phyloP scores from a whole-genome alignment of 2,888 invertebrate species.

The Iselma pallidipennis region DNA sequence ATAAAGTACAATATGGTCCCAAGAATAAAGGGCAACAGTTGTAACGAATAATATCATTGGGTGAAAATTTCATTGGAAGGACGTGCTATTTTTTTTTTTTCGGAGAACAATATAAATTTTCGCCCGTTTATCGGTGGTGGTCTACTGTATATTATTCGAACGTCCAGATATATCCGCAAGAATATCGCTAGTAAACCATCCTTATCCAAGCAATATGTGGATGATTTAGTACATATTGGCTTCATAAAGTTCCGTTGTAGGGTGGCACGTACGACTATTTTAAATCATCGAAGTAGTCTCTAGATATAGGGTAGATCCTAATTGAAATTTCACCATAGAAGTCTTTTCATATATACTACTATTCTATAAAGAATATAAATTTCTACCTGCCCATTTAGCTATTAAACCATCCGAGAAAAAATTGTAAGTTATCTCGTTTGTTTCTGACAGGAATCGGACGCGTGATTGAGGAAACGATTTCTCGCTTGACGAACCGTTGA shows the following conservation, averaged over 20 bases:
- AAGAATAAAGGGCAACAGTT: not conserved
- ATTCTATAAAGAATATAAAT: not conserved
- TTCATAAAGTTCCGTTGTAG: constrained; percentile 31
- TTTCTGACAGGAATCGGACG: constrained; percentile 1
- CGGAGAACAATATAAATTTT: constrained; percentile 14
- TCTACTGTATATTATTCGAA: not conserved
- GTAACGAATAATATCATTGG: not conserved
- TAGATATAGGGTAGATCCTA: constrained; percentile 5
- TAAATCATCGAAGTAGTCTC: constrained; percentile 23
- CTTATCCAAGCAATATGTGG: constrained; percentile 36
- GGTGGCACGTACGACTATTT: constrained; percentile 16
- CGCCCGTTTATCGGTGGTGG: constrained; percentile 1
- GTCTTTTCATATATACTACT: not conserved
- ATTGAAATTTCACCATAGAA: not conserved
- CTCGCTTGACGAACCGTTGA: constrained; percentile 4
- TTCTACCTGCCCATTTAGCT: not conserved
- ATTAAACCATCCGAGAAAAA: not conserved
- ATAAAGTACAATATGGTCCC: not conserved
- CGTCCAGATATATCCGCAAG: too few species aligned
- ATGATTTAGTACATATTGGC: constrained; percentile 36
- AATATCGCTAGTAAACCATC: constrained; percentile 36
- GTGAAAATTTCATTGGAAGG: not conserved
- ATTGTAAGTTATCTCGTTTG: not conserved
- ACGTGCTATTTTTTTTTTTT: not conserved
- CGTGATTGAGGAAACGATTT: constrained; percentile 7